Evolutionary conservation across 2,113 vertebrate genomes (phyloP).

Genomic region (Dromiciops gliroides): DNA sequence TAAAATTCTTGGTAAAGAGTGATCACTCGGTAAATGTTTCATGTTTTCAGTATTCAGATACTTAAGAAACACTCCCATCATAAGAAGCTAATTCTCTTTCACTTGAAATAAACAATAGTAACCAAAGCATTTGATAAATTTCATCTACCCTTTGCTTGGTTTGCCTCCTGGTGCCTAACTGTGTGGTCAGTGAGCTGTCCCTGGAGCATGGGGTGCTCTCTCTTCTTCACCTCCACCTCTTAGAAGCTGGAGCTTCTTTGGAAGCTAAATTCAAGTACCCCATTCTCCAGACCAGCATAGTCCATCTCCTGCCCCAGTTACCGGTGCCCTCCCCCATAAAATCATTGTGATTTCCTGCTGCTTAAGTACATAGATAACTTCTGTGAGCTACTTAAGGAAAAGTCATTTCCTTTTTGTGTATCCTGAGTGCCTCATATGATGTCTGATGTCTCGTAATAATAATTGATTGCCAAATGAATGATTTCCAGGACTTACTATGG

Average conservation of each 20-base stretch:
- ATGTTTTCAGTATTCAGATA: conserved; percentile 47
- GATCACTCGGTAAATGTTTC: conserved; percentile 40
- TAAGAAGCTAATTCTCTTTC: conserved; percentile 38
- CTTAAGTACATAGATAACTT: not conserved
- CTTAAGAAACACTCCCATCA: conserved; percentile 58
- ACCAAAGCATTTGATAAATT: conserved; percentile 41
- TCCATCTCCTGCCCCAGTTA: not conserved
- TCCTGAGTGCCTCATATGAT: not conserved
- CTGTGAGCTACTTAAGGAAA: not conserved
- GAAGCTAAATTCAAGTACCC: not conserved
- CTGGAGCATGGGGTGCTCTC: not conserved
- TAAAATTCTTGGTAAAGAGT: conserved; percentile 48
- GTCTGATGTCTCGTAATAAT: not conserved
- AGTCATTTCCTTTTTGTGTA: not conserved
- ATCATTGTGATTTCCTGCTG: not conserved
- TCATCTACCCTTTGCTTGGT: not conserved
- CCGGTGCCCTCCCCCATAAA: not conserved
- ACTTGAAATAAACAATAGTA: not conserved
- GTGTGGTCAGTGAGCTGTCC: not conserved
- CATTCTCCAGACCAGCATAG: not conserved
- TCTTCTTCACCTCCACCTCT: not conserved
- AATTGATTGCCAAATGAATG: not conserved
- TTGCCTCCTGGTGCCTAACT: not conserved
- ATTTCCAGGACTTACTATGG: not conserved
- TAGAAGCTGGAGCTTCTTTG: not conserved